Percentiles rank a stretch among this genome's conserved stretches.
Evolutionary conservation across 2,888 invertebrate species (phyloP).

Genomic region (Archips xylosteana): DNA sequence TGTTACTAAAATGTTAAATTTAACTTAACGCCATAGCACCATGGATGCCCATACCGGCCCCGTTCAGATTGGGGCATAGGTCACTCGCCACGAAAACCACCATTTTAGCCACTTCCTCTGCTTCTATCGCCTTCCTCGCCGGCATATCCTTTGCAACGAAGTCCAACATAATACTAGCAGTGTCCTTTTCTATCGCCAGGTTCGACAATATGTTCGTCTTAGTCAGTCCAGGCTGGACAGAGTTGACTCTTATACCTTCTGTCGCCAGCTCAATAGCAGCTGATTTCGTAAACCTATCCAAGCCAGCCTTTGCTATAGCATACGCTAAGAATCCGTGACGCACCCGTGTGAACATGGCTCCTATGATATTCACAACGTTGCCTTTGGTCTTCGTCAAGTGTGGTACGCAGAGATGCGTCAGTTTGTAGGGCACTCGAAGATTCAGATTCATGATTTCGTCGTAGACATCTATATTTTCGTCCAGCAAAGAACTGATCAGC

Average conservation of each 20-base stretch:
- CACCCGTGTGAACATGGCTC: conserved; percentile 88
- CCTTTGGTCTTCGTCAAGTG: conserved; percentile 91
- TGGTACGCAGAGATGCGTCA: conserved; percentile 92
- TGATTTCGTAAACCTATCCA: conserved; percentile 58
- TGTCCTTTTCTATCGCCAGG: conserved; percentile 53
- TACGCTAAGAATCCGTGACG: conserved; percentile 52
- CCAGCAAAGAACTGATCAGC: conserved; percentile 89
- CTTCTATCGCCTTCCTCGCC: conserved; percentile 54
- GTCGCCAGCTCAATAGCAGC: conserved; percentile 59
- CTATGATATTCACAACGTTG: conserved; percentile 94
- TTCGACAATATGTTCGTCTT: conserved; percentile 57
- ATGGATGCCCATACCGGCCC: conserved; percentile 56
- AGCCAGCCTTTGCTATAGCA: conserved; percentile 55
- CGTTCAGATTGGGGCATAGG: conserved; percentile 60
- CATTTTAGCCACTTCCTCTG: conserved; percentile 63
- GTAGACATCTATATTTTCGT: conserved; percentile 91
- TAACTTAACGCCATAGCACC: conserved; percentile 43
- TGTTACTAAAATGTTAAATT: background rate
- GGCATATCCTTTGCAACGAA: conserved; percentile 44
- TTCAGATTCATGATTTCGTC: conserved; percentile 94
- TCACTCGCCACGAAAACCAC: conserved; percentile 62
- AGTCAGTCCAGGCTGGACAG: conserved; percentile 57
- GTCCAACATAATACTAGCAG: conserved; percentile 49
- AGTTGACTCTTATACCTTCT: conserved; percentile 59
- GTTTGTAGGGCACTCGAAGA: conserved; percentile 89